These are phyloP conservation scores for Virgularia gustaviana DNA, from an alignment of 92 coral and sea anemone genomes.

Conservation along the genomic window DNA sequence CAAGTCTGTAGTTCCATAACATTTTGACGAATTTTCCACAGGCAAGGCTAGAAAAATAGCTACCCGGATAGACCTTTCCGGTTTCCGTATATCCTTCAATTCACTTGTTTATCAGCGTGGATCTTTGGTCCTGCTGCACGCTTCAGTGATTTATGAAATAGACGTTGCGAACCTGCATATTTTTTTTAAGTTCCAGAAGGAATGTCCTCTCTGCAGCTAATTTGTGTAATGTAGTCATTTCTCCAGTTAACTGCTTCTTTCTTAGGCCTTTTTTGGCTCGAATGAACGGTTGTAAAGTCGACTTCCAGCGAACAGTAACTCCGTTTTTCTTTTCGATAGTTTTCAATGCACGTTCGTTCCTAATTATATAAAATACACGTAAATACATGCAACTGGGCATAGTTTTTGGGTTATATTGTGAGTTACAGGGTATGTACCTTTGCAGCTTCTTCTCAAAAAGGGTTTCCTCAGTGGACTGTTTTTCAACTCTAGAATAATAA, in stretches of 20 bases:
- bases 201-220: conserved; percentile 29
- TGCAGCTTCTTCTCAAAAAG: not conserved
- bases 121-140: no score
- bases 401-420: not conserved
- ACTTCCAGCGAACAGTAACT: conserved; percentile 18
- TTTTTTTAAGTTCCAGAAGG: conserved; percentile 35
- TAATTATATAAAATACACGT: not conserved
- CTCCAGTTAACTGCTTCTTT: not conserved
- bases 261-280: conserved; percentile 1
- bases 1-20: no score
- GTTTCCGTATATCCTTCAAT: no score
- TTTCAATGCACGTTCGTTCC: conserved; percentile 16
- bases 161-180: not conserved
- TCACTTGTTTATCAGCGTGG: no score
- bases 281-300: not conserved
- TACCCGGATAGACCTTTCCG: no score
- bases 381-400: not conserved
- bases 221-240: conserved; percentile 1
- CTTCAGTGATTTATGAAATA: no score
- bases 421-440: not conserved
- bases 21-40: no score
- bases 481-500: not conserved
- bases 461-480: not conserved
- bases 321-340: conserved; percentile 29
- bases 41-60: no score